These are phyloP conservation scores for Thamnophis sirtalis DNA, from an alignment of 2,113 vertebrate genomes.

Conservation along the genomic window DNA sequence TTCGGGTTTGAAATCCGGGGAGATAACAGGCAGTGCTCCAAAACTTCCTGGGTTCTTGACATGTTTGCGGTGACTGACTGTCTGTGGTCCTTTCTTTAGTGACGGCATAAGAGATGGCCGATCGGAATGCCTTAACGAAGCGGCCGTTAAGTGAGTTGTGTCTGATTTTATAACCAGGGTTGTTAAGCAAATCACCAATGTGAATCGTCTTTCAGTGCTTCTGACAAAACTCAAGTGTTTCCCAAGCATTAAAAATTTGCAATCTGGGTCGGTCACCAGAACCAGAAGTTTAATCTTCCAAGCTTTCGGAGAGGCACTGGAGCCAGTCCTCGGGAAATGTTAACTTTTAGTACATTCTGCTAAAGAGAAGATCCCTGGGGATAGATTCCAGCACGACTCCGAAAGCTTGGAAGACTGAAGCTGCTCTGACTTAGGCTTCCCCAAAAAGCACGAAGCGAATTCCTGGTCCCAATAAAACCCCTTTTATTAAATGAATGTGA, in stretches of 20 bases:
- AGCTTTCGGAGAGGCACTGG: too few species aligned
- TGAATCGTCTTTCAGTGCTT: not conserved
- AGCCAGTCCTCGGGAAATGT: too few species aligned
- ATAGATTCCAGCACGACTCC: too few species aligned
- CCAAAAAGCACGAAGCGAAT: too few species aligned
- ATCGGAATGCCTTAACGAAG: not conserved
- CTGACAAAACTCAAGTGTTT: not conserved
- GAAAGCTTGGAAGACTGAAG: too few species aligned
- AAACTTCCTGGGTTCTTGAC: not conserved
- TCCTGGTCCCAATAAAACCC: too few species aligned
- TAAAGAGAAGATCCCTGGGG: too few species aligned
- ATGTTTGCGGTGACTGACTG: not conserved
- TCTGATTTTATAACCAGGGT: not conserved
- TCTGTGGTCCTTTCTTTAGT: not conserved
- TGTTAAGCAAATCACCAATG: not conserved
- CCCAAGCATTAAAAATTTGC: not conserved
- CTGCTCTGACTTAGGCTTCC: too few species aligned
- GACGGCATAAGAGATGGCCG: not conserved
- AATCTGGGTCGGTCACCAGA: not conserved
- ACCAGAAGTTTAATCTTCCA: too few species aligned
- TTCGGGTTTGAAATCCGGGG: not conserved
- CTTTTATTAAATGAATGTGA: too few species aligned
- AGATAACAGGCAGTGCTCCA: not conserved
- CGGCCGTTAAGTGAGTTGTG: too few species aligned
- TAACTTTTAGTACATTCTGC: too few species aligned